Evolutionary conservation across 2,113 vertebrate genomes (phyloP), one percentile per base, ranked within the genome.

Genomic region (Tympanuchus pallidicinctus): DNA sequence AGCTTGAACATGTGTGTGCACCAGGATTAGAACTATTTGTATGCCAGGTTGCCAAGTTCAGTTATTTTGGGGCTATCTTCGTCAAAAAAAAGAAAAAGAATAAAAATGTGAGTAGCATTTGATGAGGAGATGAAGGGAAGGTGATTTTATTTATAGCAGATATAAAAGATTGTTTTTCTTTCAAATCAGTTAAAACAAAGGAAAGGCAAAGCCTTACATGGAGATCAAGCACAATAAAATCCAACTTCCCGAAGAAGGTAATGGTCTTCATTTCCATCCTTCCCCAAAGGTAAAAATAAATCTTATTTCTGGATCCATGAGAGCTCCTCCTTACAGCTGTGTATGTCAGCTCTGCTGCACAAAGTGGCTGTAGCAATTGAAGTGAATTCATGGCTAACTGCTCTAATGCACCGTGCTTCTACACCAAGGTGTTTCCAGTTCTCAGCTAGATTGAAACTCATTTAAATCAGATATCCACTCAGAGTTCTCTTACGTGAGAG

Each of bases 1-100:
- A 91, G 93, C 34, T 86, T 82, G 88, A 92, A 94, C 95, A 95
- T 90, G 73, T 95, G 93, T 75, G n/a, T 90, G 67, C 48, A 9
- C 95, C 95, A 93, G 92, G 75, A 93, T 97, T 97, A 93, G 90
- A 86, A 87, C 60, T 91, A 94, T 93, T 95, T 94, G 78, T 89
- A 74, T 88, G 73, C 76, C 70, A 63, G 10, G 28, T 90, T 95
- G 92, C 74, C 83, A 80, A 91, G 88, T 82, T 92, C 73, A 80
- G 93, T 83, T 97, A 94, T 97, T 97, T 94, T 88, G 89, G 76
- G 74, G 34, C 92, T 87, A 87, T 71, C 42, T 61, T 57, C 14
- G 13, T 50, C 69, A 77, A 94, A 88, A 95, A 65, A 92, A 69
- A 76, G 40, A 27, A 40, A n/a, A 65, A 30, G 38, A 19, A 11